Conservation (phyloP, 2,888 invertebrate species). For the Cetonia aurata region DNA sequence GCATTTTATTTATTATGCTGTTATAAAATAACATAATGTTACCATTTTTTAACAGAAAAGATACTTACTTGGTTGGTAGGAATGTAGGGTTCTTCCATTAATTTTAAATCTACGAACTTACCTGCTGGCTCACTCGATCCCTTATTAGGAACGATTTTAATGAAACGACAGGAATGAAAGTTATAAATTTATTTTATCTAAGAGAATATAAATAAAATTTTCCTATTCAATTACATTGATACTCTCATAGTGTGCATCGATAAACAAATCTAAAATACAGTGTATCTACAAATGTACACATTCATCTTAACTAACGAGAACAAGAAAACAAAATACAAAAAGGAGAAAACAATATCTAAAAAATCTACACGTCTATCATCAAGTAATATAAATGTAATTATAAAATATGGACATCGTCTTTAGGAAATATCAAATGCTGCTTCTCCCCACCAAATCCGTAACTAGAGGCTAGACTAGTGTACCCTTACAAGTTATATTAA, state of each 20-base stretch:
- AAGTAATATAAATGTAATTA: constrained; percentile 16
- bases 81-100: too few species aligned
- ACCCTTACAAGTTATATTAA: constrained; percentile 42
- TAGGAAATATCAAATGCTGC: constrained; percentile 38
- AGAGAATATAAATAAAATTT: constrained; percentile 29
- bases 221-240: neutral
- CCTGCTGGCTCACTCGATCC: too few species aligned
- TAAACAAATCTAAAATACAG: constrained; percentile 33
- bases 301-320: neutral
- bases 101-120: too few species aligned
- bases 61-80: too few species aligned
- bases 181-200: constrained; percentile 32
- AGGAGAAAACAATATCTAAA: constrained; percentile 12
- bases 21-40: too few species aligned
- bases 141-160: too few species aligned
- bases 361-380: constrained; percentile 5
- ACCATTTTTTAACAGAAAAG: too few species aligned
- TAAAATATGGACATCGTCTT: constrained; percentile 30
- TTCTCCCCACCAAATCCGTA: constrained; percentile 1
- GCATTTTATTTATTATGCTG: too few species aligned
- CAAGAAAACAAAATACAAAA: neutral
- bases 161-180: constrained; percentile 21
- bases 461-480: constrained; percentile 36
- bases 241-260: constrained; percentile 27
- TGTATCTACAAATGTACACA: constrained; percentile 38